phyloP scores from a whole-genome alignment of 1,140 invertebrate species.

The Babylonia areolata region DNA sequence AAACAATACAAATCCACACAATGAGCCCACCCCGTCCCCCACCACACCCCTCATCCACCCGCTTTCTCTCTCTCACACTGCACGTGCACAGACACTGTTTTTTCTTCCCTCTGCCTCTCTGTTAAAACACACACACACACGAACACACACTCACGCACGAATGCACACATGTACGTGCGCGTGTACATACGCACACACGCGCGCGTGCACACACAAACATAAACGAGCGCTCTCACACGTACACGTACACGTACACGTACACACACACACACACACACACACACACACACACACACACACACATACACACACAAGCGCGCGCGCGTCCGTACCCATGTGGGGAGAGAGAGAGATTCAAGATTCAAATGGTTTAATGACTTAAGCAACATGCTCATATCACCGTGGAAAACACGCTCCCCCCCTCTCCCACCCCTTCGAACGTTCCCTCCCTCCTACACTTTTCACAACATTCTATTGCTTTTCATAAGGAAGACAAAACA shows the following conservation, averaged over 20 bases:
- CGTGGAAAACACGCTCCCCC: background rate
- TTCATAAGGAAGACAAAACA: no score
- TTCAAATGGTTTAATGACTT: no score
- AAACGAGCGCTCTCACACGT: background rate
- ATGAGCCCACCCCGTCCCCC: no score
- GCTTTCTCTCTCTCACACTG: no score
- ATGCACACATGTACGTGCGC: background rate
- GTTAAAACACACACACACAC: slow-evolving; percentile 30
- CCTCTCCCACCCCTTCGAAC: background rate
- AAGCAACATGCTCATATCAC: background rate
- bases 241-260: background rate
- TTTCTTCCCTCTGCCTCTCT: no score
- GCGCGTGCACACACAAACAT: background rate
- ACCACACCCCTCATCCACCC: no score
- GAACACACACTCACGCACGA: background rate
- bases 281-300: background rate
- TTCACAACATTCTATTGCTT: background rate
- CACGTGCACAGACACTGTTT: no score
- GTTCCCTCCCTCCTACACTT: background rate
- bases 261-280: slow-evolving; percentile 6
- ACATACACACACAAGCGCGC: background rate
- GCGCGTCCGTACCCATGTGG: background rate
- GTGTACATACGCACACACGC: slow-evolving; percentile 7
- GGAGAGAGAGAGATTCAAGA: no score
- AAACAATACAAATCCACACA: no score